Evolutionary conservation across 2,797 vertebrate species (phyloP).

Genomic region (Acipenser transmontanus): DNA sequence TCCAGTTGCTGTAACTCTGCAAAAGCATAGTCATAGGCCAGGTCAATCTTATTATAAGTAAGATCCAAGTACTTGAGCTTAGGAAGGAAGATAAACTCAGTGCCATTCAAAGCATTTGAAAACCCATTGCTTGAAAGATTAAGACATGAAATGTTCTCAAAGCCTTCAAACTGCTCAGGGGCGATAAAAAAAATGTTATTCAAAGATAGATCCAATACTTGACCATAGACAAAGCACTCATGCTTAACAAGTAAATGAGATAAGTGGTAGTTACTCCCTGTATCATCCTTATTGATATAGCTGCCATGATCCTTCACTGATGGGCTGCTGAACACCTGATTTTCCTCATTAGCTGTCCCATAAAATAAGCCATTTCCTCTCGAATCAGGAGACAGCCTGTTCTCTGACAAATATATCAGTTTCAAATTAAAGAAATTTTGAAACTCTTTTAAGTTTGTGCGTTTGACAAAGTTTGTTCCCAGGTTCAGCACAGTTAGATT

Average conservation of each 20-base stretch:
- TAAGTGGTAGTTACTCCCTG: conserved; percentile 25
- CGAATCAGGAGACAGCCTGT: conserved; percentile 58
- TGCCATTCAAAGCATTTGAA: conserved; percentile 58
- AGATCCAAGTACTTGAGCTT: conserved; percentile 46
- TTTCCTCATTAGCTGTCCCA: background rate
- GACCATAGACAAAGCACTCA: conserved; percentile 57
- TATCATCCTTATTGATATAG: conserved; percentile 22
- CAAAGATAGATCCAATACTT: conserved; percentile 63
- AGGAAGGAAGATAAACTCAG: conserved; percentile 45
- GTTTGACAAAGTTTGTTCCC: conserved; percentile 84
- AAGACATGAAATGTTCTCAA: conserved; percentile 63
- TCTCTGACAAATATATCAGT: conserved; percentile 68
- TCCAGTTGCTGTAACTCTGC: conserved; percentile 24
- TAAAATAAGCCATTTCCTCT: background rate
- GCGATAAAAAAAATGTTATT: conserved; percentile 72
- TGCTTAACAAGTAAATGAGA: conserved; percentile 46
- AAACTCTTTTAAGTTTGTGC: conserved; percentile 55
- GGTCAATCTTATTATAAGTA: conserved; percentile 35
- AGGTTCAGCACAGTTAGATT: conserved; percentile 73
- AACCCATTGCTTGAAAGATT: conserved; percentile 74
- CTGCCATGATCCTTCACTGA: conserved; percentile 10
- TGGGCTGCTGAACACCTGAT: conserved; percentile 20
- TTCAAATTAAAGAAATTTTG: conserved; percentile 42
- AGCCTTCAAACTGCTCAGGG: conserved; percentile 50
- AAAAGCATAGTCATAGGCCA: conserved; percentile 34